phyloP scores from a whole-genome alignment of 1,140 invertebrate species.

The Drosophila mayri region DNA sequence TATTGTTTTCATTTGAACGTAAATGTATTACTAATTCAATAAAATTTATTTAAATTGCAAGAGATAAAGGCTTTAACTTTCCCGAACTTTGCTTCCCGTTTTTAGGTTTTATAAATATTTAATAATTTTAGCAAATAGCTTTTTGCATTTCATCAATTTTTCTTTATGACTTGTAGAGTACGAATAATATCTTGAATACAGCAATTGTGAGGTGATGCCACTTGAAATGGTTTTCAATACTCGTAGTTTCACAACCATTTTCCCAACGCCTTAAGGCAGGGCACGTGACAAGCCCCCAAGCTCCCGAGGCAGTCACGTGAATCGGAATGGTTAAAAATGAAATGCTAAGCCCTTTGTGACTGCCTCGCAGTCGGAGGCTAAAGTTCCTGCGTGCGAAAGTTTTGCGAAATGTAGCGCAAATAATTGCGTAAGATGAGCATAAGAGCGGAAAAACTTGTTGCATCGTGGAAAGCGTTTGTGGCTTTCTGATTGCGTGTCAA shows the following conservation, averaged over 20 bases:
- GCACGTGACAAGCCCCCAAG: conserved; percentile 63
- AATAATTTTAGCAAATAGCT: no score
- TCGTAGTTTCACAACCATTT: neutral
- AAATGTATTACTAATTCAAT: no score
- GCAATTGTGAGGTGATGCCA: neutral
- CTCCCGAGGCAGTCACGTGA: conserved; percentile 55
- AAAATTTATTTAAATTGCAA: no score
- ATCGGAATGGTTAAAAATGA: conserved; percentile 41
- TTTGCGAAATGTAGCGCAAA: conserved; percentile 50
- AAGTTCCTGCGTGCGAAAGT: conserved; percentile 60
- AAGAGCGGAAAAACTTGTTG: conserved; percentile 57
- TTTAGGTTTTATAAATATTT: no score
- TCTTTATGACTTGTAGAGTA: neutral
- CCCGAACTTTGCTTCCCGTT: no score
- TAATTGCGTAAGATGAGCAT: conserved; percentile 69
- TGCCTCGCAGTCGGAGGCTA: conserved; percentile 50
- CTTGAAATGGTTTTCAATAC: neutral
- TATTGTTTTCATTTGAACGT: no score
- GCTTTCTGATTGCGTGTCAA: conserved; percentile 54
- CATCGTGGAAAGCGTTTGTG: conserved; percentile 38
- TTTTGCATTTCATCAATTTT: neutral
- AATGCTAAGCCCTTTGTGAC: conserved; percentile 49
- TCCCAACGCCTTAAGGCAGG: conserved; percentile 1
- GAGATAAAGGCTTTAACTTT: no score
- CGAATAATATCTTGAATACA: neutral